Base-by-base conservation (phyloP, 2,797 vertebrate species). In the Taenioides sp. region DNA sequence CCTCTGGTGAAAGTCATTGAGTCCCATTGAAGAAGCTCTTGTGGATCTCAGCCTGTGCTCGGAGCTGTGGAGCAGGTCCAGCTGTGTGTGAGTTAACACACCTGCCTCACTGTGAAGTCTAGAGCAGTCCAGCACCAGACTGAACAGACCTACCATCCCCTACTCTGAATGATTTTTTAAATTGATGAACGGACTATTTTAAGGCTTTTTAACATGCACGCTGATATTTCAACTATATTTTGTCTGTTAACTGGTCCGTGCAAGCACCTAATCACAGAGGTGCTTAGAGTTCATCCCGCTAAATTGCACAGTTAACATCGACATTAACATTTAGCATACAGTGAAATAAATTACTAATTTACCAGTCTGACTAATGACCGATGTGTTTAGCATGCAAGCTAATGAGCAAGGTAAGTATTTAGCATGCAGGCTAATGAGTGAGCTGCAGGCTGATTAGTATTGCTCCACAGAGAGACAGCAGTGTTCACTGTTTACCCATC, bases 401-500 rank as follows among this genome's bases (percentile, higher is more conserved):
- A 89, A 91, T 87, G 88, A 91, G 83, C 11, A 3, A 67, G 71
- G 73, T 87, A 67, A 69, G 73, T 86, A 80, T 84, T 88, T 81
- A 83, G 83, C 77, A 81, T 84, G 80, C 66, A 28, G 73, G 73
- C 80, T 86, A 85, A 85, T 86, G 84, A 89, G 79, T 7, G 69
- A 78, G 86, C 81, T 82, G 83, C 25, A 79, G 87, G 83, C 90
- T 88, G 86, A 89, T 92, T 90, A 88, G 87, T 77, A 69, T 76
- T 78, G 63, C 80, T 89, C 89, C 75, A 16, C 82, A 62, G 87
- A 88, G 90, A 86, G 73, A 84, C 71, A n/a, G 72, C 70, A 67
- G 79, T 87, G 85, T 89, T 91, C 34, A 63, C 83, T 84, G 87
- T 88, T 90, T 87, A 88, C 90, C 85, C 87, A 84, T 88, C 82